These are phyloP conservation scores for Lamproptera curius DNA, from an alignment of 2,888 invertebrate genomes.

Conservation along the genomic window DNA sequence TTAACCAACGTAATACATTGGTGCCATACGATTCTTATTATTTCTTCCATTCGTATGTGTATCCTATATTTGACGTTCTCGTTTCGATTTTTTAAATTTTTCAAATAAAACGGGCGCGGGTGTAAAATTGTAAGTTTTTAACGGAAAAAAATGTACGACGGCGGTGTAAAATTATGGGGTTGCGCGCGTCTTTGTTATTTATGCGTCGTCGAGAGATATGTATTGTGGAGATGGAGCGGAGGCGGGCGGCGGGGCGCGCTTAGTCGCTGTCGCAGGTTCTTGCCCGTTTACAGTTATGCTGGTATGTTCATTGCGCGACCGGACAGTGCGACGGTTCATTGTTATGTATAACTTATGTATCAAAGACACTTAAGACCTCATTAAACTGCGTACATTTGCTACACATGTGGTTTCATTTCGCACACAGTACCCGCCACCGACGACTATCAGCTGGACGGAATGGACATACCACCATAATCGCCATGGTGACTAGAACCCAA, in stretches of 20 bases:
- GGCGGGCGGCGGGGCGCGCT: constrained; percentile 5
- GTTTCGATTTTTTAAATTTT: no score
- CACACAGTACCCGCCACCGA: constrained; percentile 37
- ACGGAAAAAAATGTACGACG: background rate
- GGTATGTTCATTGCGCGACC: constrained; percentile 67
- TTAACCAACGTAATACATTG: background rate
- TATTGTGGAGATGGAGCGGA: background rate
- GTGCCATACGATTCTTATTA: background rate
- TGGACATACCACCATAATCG: constrained; percentile 69
- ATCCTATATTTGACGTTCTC: background rate
- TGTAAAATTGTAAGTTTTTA: background rate
- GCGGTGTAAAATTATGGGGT: background rate
- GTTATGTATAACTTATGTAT: constrained; percentile 54
- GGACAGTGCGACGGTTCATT: constrained; percentile 33
- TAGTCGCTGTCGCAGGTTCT: constrained; percentile 23
- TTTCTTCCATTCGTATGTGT: background rate
- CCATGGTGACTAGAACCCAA: constrained; percentile 38
- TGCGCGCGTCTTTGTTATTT: no score
- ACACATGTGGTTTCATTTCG: constrained; percentile 65
- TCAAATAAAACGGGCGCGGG: no score
- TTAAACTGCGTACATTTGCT: constrained; percentile 69
- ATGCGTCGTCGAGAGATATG: no score
- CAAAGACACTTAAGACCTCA: constrained; percentile 62
- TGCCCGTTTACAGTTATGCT: constrained; percentile 39
- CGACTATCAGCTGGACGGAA: constrained; percentile 32